Base-by-base conservation (phyloP, 1,140 invertebrate species). In the Eriocheir sinensis region DNA sequence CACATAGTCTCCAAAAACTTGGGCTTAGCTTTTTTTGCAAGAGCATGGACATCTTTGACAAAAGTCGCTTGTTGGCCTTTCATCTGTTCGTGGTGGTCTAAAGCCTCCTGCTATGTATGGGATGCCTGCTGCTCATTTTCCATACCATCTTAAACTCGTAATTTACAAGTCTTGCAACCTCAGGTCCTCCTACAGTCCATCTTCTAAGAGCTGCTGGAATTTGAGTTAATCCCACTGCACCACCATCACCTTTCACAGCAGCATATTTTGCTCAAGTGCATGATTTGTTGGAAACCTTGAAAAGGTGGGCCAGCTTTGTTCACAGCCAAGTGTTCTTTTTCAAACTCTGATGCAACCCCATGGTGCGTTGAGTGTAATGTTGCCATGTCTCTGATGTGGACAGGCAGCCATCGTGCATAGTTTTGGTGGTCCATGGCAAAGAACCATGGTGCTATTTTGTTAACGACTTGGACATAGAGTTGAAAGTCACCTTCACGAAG, bases 31-130 rank as follows among this genome's bases (percentile, higher is more conserved):
- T n/a, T n/a, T n/a, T n/a, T n/a, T 8, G 27, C 32, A 34, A 89
- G 86, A 34, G 86, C 32, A 89, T 36, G 86, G 32, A 89, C 86
- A 89, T 89, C 86, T 89, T 89, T 89, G 32, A 40, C 27, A 89
- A 89, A 89, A 89, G 86, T 38, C 6, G 38, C 86, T 89, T 89
- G 86, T 89, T 36, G 6, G 4, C 80, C 38, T 89, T 89, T 89
- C 34, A 15, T 89, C 86, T 89, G 86, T 34, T 34, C 80, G 27
- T 81, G 80, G 80, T 81, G 80, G 80, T 81, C 80, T 81, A 36
- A 81, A 27, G 34, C 80, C 80, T 81, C 80, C 4, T 27, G 80
- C 80, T 81, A 27, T 30, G 80, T 81, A 81, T 81, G n/a, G 80
- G 80, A 81, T 81, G 80, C 34, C 80, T 81, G 80, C 34, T 81